phyloP scores from a whole-genome alignment of 2,888 invertebrate species.

The Drosophila mimica region DNA sequence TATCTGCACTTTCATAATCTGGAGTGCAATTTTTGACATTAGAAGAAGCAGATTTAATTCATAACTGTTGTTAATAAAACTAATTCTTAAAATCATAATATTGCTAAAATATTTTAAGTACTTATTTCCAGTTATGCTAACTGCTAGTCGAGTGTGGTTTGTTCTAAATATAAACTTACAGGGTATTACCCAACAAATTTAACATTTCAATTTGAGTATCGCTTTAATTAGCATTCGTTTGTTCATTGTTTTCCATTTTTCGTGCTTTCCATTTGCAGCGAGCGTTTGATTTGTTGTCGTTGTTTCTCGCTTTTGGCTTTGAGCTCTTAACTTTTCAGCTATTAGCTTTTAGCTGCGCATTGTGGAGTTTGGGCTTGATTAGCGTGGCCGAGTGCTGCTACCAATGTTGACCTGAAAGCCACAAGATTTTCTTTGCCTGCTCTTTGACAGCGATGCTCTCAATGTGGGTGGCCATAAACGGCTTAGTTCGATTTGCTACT shows the following conservation, averaged over 20 bases:
- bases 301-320: slow-evolving; percentile 34
- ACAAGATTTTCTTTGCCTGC: slow-evolving; percentile 47
- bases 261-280: slow-evolving; percentile 72
- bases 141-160: neutral
- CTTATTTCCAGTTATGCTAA: neutral
- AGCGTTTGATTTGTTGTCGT: slow-evolving; percentile 72
- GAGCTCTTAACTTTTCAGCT: slow-evolving; percentile 23
- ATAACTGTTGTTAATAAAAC: neutral
- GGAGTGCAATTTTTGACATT: neutral
- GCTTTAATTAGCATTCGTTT: slow-evolving; percentile 76
- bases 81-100: neutral
- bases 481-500: slow-evolving; percentile 72
- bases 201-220: slow-evolving; percentile 77
- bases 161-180: neutral
- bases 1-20: neutral
- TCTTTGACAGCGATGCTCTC: slow-evolving; percentile 48
- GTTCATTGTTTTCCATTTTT: slow-evolving; percentile 70
- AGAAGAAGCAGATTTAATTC: neutral
- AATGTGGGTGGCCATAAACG: slow-evolving; percentile 77
- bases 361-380: slow-evolving; percentile 60
- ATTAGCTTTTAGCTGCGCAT: slow-evolving; percentile 43
- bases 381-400: slow-evolving; percentile 68
- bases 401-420: slow-evolving; percentile 66
- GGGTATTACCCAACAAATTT: slow-evolving; percentile 58
- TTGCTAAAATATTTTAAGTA: neutral